Conservation (phyloP, 2,888 invertebrate genomes). For the Heliconius ismenius region DNA sequence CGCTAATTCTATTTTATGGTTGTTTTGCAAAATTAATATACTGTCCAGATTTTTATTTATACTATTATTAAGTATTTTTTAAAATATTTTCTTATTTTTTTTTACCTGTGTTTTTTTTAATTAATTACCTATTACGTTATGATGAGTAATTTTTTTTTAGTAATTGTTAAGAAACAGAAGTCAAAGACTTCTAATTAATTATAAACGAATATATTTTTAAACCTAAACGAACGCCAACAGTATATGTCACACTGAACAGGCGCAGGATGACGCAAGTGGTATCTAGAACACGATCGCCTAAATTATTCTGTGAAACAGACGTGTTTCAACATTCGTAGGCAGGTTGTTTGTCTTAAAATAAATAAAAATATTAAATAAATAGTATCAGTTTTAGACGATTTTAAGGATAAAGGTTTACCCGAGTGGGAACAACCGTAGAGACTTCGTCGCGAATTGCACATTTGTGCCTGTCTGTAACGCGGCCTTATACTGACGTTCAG, state of each 20-base stretch:
- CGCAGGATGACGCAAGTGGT: slow-evolving; percentile 35
- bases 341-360: slow-evolving; percentile 22
- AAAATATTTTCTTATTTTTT: neutral
- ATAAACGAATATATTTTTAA: slow-evolving; percentile 28
- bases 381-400: neutral
- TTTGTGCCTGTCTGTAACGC: too few species aligned
- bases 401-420: neutral
- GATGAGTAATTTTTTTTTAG: neutral
- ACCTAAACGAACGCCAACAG: slow-evolving; percentile 22
- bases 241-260: slow-evolving; percentile 34
- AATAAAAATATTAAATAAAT: neutral
- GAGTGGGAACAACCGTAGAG: too few species aligned
- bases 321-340: slow-evolving; percentile 29
- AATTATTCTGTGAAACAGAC: slow-evolving; percentile 32
- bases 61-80: neutral
- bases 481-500: too few species aligned
- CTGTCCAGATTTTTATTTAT: neutral
- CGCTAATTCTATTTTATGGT: slow-evolving; percentile 9
- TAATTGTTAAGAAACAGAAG: neutral
- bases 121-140: too few species aligned
- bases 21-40: neutral
- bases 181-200: slow-evolving; percentile 16
- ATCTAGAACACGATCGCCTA: slow-evolving; percentile 34
- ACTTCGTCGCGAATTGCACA: too few species aligned
- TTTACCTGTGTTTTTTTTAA: neutral